Evolutionary conservation across 2,888 invertebrate genomes (phyloP), one percentile per base, ranked within the genome.

Genomic region (Phoenoteleia sp.): DNA sequence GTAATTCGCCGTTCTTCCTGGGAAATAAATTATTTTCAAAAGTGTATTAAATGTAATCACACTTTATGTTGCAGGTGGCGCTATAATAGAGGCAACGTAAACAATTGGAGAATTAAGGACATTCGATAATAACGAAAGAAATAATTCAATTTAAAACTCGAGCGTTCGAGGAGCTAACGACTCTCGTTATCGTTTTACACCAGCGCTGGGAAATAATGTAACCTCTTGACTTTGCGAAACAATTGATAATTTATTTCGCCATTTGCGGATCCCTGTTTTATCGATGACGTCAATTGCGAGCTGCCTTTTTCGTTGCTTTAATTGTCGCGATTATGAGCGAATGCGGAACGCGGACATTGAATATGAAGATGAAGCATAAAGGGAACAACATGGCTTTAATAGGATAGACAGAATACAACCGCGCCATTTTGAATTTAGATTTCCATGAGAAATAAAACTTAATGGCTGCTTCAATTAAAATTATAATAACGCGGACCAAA

Each of bases 131-230:
- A 54, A 39, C 23, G n/a, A 42, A 72, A 72, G 21, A 33, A 72
- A 60, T 60, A 72, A 25, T 58, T 47, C 39, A 62, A 33, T 49
- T 60, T 74, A 74, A 62, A 72, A 9, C 21, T 4, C 60, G 47
- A n/a, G 11, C 39, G 17, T 49, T 58, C 36, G 58, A 33, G 21
- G 17, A 71, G 15, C n/a, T 71, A 58, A 66, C 47, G 56, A 56
- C n/a, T 21, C 45, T 76, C 75, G 54, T 66, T 76, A 33, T 66
- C 56, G 33, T 76, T 76, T 76, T 36, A 76, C 66, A 54, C 33
- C 56, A 75, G 64, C 39, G 25, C 29, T 29, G 39, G 21, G 15
- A 64, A 64, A 75, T 54, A 54, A 71, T 54, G 39, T 54, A 64
- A 15, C 17, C 39, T 15, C 29, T 64, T 60, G 52, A 64, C 49